A percentile compares a stretch with the other conserved stretches of the same genome.
Evolutionary conservation across 2,888 invertebrate genomes (phyloP).

Genomic region (Biston betularia): DNA sequence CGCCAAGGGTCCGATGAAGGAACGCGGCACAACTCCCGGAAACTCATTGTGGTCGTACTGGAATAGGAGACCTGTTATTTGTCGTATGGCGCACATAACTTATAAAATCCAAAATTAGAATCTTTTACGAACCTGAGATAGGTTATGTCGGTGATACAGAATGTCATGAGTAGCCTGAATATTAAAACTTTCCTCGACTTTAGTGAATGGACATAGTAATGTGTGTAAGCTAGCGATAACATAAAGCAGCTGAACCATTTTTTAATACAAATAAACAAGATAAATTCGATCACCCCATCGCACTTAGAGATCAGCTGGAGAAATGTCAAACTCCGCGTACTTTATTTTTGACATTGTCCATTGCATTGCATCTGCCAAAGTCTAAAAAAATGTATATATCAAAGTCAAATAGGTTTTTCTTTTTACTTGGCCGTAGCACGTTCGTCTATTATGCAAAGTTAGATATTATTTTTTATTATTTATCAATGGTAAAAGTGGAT

Average conservation of each 20-base stretch:
- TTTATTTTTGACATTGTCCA: too few species aligned
- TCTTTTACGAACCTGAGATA: constrained; percentile 90
- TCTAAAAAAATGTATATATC: too few species aligned
- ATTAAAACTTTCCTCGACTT: constrained; percentile 99
- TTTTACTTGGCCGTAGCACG: too few species aligned
- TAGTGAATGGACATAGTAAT: constrained; percentile 96
- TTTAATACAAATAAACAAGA: constrained; percentile 50
- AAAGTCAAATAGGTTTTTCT: too few species aligned
- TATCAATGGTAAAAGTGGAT: too few species aligned
- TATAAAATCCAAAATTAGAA: constrained; percentile 80
- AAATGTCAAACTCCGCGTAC: not conserved
- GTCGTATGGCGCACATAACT: constrained; percentile 51
- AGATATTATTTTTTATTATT: too few species aligned
- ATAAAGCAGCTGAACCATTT: constrained; percentile 91
- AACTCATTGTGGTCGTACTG: constrained; percentile 99
- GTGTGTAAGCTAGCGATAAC: constrained; percentile 92
- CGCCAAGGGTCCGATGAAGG: constrained; percentile 96
- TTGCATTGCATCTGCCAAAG: too few species aligned
- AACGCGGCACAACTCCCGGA: constrained; percentile 98
- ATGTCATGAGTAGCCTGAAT: constrained; percentile 99
- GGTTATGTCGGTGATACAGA: constrained; percentile 94
- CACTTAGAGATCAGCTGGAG: constrained; percentile 41
- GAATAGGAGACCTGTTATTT: constrained; percentile 61
- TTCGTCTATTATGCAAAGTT: too few species aligned
- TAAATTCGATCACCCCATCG: constrained; percentile 65